Evolutionary conservation across 2,113 vertebrate species (phyloP).

Genomic region (Agapornis roseicollis): DNA sequence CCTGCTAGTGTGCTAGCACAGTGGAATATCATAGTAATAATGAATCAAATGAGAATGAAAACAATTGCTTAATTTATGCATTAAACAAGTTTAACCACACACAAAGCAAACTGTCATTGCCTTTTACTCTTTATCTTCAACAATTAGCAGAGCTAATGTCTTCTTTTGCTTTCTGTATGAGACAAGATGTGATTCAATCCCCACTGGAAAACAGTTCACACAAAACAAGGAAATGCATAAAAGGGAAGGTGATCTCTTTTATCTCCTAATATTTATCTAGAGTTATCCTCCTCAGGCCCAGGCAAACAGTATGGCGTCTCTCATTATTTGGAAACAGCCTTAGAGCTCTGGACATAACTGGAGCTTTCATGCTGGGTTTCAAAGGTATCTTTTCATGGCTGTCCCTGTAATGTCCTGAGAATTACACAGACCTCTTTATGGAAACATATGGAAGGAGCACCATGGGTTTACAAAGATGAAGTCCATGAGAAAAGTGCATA

Average conservation of each 20-base stretch:
- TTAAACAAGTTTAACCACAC: background rate
- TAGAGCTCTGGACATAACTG: background rate
- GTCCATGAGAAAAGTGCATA: background rate
- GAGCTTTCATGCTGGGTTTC: conserved; percentile 32
- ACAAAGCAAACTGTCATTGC: background rate
- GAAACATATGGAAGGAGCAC: background rate
- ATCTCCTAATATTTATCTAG: conserved; percentile 11
- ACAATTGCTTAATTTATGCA: background rate
- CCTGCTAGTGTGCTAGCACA: background rate
- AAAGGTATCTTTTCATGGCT: conserved; percentile 14
- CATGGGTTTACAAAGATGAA: background rate
- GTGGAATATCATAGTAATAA: background rate
- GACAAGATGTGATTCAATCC: background rate
- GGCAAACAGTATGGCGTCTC: background rate
- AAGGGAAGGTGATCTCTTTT: conserved; percentile 12
- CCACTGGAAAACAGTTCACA: conserved; percentile 11
- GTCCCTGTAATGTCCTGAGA: background rate
- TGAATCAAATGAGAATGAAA: background rate
- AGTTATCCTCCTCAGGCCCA: background rate
- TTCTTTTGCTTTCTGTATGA: conserved; percentile 10
- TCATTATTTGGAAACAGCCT: conserved; percentile 20
- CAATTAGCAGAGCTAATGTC: conserved; percentile 39
- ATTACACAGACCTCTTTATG: background rate
- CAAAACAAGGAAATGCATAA: conserved; percentile 16
- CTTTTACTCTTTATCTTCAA: conserved; percentile 24